Percentiles rank a stretch among this genome's conserved stretches.
Conservation (phyloP, 2,113 vertebrate genomes). For the Tachysurus vachellii region DNA sequence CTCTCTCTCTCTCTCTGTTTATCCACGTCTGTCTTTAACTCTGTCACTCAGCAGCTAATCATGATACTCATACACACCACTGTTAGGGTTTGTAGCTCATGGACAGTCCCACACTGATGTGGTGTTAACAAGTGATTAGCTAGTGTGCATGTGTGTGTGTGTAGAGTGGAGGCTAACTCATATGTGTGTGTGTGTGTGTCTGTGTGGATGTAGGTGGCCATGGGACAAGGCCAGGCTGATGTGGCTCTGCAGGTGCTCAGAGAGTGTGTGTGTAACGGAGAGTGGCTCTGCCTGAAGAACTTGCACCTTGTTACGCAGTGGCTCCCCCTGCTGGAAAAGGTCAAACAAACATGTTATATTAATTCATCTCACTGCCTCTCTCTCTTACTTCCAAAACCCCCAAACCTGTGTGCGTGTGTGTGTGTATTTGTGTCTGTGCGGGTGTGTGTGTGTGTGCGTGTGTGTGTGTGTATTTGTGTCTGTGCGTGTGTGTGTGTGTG, state of each 20-base stretch:
- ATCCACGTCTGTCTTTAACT: not conserved
- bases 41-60: not conserved
- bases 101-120: not conserved
- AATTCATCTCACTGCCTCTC: not conserved
- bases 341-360: conserved; percentile 57
- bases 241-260: conserved; percentile 87
- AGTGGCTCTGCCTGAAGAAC: conserved; percentile 98
- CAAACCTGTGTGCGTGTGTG: not conserved
- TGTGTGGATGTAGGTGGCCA: conserved; percentile 83
- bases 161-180: not conserved
- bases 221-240: conserved; percentile 98
- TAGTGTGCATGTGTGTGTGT: too few relatives aligned
- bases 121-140: too few relatives aligned
- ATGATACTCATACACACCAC: not conserved
- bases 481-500: not conserved
- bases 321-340: conserved; percentile 94
- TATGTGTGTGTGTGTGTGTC: not conserved
- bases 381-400: not conserved
- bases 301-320: conserved; percentile 94
- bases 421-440: conserved; percentile 1
- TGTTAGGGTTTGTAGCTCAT: not conserved
- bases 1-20: not conserved
- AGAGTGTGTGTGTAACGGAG: conserved; percentile 84
- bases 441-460: not conserved
- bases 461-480: not conserved